Evolutionary conservation across 2,113 vertebrate species (phyloP), one percentile per base, ranked within the genome.

Genomic region (Andinoacara biseriatus): DNA sequence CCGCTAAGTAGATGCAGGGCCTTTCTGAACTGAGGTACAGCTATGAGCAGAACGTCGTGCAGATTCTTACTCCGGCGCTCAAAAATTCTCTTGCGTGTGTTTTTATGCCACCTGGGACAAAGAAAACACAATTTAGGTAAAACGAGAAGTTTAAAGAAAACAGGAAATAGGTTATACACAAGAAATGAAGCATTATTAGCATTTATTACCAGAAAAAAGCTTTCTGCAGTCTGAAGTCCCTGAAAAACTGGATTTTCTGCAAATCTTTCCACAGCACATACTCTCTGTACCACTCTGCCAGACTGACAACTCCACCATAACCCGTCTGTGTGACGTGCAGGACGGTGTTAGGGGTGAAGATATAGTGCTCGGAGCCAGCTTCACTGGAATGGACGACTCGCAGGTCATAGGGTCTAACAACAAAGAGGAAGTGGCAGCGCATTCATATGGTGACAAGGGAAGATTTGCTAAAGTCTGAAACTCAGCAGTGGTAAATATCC

Each of bases 371-470:
- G 0, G 92, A 80, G 1, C 96, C 94, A 40, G 94, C 94, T 24
- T 90, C 91, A 29, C 80, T 75, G 11, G 58, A 86, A 2, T 91
- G 86, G 22, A 97, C 95, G 15, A 94, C 94, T 17, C 54, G 78
- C 38, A 98, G 92, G 75, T 95, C 94, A 35, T 97, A 97, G 2
- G 96, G 96, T 81, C 97, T 97, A 18, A 17, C 60, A 74, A n/a
- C 24, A 57, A 35, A 83, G 75, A 85, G 9, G 29, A 56, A 10
- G 5, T 33, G 5, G 77, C 43, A 13, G 10, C 63, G 2, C 6
- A 29, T 78, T 69, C 8, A 24, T 3, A 7, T 9, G 29, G 56
- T 26, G 1, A 24, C n/a, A 46, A 18, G 5, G 74, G 10, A 29
- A 7, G 1, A 69, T 67, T 8, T 6, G 33, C 3, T 0, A 18